Evolutionary conservation across 2,113 vertebrate species (phyloP).

Genomic region (Phylloscopus trochilus): DNA sequence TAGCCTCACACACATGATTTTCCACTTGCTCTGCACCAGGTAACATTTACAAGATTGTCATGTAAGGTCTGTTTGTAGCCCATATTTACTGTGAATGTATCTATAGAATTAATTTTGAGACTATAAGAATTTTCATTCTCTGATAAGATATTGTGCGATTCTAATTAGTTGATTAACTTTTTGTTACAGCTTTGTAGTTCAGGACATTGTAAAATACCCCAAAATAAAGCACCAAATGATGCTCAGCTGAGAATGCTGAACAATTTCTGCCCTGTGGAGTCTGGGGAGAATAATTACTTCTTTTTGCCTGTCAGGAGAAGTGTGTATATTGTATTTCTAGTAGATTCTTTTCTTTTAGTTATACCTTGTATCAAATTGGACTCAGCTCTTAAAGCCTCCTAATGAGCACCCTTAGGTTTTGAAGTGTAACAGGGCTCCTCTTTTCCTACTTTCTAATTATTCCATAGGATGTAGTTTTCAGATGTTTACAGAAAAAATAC

Average conservation of each 20-base stretch:
- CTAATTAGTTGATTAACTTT: neutral
- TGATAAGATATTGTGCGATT: neutral
- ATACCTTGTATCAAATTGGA: neutral
- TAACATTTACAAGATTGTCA: neutral
- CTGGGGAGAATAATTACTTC: neutral
- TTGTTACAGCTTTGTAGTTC: neutral
- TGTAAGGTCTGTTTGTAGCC: neutral
- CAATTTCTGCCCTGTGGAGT: neutral
- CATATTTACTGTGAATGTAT: neutral
- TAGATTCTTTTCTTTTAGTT: neutral
- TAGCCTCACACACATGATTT: accelerated
- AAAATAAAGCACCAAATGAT: neutral
- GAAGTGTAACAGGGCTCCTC: neutral
- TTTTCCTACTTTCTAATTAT: neutral
- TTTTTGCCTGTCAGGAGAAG: neutral
- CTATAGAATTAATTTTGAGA: neutral
- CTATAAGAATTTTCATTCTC: neutral
- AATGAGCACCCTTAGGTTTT: neutral
- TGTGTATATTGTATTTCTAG: neutral
- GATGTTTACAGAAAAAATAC: neutral
- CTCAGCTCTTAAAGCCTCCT: neutral
- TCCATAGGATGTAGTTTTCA: neutral
- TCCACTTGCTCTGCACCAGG: neutral
- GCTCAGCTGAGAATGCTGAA: neutral
- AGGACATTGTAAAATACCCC: neutral